Evolutionary conservation across 2,113 vertebrate species (phyloP).

Genomic region (Pangasianodon gigas): DNA sequence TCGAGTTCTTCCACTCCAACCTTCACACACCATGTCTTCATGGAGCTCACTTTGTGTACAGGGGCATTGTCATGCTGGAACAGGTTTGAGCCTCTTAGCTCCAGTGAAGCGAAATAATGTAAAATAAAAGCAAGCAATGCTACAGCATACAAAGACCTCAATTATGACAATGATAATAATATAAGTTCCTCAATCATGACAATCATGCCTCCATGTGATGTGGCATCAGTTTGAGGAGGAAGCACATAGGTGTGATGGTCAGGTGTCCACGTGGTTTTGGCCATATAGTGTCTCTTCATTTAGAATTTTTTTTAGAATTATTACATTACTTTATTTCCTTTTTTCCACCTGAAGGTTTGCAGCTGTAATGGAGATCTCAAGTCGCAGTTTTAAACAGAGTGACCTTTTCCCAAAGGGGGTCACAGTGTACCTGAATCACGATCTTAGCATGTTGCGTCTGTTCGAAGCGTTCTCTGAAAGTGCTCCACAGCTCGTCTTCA

Average conservation of each 20-base stretch:
- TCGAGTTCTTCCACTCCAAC: too few species aligned
- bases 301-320: not conserved
- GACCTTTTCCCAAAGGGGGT: constrained; percentile 43
- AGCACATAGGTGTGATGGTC: not conserved
- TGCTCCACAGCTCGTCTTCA: constrained; percentile 77
- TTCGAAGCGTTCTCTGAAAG: constrained; percentile 82
- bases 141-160: not conserved
- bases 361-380: constrained; percentile 39
- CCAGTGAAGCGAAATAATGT: not conserved
- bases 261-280: not conserved
- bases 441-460: constrained; percentile 83
- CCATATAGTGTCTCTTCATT: not conserved
- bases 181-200: too few species aligned
- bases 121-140: not conserved
- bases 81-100: not conserved
- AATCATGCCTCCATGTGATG: not conserved
- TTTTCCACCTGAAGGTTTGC: constrained; percentile 31
- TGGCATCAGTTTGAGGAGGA: not conserved
- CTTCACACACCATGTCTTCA: too few species aligned
- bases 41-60: too few species aligned
- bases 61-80: not conserved
- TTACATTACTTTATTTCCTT: not conserved
- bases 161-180: too few species aligned
- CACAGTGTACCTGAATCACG: constrained; percentile 72
- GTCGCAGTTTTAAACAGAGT: not conserved